These are phyloP conservation scores for Amblyraja radiata DNA, from an alignment of 2,797 vertebrate genomes.

Conservation along the genomic window DNA sequence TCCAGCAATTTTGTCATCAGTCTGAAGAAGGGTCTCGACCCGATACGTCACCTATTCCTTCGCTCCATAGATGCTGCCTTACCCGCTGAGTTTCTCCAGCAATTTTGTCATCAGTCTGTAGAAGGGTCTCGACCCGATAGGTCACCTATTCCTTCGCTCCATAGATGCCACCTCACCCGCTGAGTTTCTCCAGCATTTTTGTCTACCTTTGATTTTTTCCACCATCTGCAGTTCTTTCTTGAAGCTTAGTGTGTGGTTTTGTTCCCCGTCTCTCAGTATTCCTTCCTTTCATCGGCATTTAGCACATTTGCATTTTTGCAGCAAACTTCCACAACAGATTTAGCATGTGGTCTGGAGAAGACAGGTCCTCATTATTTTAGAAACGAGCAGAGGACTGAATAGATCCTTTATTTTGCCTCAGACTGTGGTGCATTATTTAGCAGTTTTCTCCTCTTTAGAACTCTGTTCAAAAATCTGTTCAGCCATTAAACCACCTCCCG, in stretches of 20 bases:
- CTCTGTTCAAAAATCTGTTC: not conserved
- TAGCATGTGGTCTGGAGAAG: not conserved
- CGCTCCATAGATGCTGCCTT: too few relatives aligned
- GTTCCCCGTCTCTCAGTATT: not conserved
- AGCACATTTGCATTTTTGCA: constrained; percentile 20
- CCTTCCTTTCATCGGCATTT: not conserved
- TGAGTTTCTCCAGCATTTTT: too few relatives aligned
- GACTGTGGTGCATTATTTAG: not conserved
- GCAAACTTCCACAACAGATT: not conserved
- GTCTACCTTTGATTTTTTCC: too few relatives aligned
- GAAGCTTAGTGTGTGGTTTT: not conserved
- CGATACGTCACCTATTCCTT: too few relatives aligned
- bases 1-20: too few relatives aligned
- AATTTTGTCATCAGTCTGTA: too few relatives aligned
- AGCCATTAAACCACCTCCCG: not conserved
- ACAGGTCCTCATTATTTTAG: not conserved
- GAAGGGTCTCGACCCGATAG: too few relatives aligned
- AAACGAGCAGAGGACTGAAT: not conserved
- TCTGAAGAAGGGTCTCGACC: too few relatives aligned
- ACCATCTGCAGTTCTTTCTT: too few relatives aligned
- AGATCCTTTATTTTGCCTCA: not conserved
- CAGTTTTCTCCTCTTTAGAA: not conserved
- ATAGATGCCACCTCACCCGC: too few relatives aligned
- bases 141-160: too few relatives aligned
- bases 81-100: too few relatives aligned